A percentile compares a stretch with the other conserved stretches of the same genome.
Conservation (phyloP, 2,888 invertebrate genomes). For the Rhabditoides inermis region DNA sequence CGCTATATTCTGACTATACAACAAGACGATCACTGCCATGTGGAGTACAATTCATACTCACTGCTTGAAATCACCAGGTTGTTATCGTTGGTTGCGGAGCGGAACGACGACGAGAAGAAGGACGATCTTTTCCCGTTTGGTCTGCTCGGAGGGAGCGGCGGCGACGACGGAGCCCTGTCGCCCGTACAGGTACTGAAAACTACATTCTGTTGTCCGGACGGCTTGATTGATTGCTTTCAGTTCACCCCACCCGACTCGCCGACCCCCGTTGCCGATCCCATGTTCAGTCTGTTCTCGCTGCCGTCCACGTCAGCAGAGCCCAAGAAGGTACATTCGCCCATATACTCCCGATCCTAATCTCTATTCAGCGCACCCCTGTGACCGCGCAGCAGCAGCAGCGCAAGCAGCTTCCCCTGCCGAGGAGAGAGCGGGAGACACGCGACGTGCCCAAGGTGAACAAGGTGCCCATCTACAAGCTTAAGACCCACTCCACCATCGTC, state of each 20-base stretch:
- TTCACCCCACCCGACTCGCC: constrained; percentile 44
- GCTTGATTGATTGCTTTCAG: too few species aligned
- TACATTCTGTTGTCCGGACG: too few species aligned
- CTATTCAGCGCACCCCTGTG: neutral
- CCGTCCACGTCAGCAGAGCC: constrained; percentile 1
- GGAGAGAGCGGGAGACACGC: neutral
- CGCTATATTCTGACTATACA: too few species aligned
- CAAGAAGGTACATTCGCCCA: constrained; percentile 2
- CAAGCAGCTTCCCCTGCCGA: neutral
- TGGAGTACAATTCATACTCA: too few species aligned
- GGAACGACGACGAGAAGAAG: neutral
- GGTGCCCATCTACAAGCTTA: constrained; percentile 36
- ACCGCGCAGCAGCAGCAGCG: neutral
- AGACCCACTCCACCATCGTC: constrained; percentile 7
- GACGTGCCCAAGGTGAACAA: constrained; percentile 4
- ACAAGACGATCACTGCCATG: too few species aligned
- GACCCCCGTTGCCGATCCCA: constrained; percentile 3
- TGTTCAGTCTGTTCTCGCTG: constrained; percentile 8
- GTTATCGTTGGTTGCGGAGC: neutral
- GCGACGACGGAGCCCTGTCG: constrained; percentile 7
- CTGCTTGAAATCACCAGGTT: too few species aligned
- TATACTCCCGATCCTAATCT: neutral
- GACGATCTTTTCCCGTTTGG: too few species aligned
- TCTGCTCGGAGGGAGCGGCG: too few species aligned
- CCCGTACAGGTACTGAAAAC: constrained; percentile 12